Base-by-base conservation (phyloP, 2,113 vertebrate genomes). In the Melierax canorus region DNA sequence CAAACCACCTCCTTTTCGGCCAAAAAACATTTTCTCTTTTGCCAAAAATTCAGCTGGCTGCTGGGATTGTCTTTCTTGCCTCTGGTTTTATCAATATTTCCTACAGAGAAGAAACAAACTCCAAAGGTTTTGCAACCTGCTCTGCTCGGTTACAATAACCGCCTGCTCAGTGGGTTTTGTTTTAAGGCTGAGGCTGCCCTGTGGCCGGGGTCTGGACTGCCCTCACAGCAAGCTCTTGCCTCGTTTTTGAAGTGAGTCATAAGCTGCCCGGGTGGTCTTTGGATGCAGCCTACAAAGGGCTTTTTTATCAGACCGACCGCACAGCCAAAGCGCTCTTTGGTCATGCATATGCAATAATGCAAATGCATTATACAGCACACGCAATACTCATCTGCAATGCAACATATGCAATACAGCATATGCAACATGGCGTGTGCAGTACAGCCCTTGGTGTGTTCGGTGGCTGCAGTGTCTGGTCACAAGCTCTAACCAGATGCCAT, bases 291-390 rank as follows among this genome's bases (percentile, higher is more conserved):
- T 45, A 10, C 84, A 46, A 51, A 82, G 46, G 56, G 53, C 18
- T 92, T 60, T 43, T 82, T 34, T 5, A 10, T n/a, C 74, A 48
- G 68, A 27, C 36, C 1, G 3, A 30, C 32, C 69, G 32, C 69
- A 16, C 6, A 26, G 45, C 12, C 3, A 0, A 48, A 41, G 12
- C 3, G 24, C 7, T 53, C 39, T 18, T n/a, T 17, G 34, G 12
- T 6, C 0, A 0, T 39, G 24, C 36, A 5, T 1, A 3, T 7
- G 72, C 29, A 60, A 2, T 1, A 10, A 3, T 4, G 36, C 22
- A 34, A 9, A 12, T 1, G 32, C 2, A 3, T 14, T 9, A 8
- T 2, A 21, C 26, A 11, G 10, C 53, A 1, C 0, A 9, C 4
- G 64, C 43, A 6, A 6, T 7, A 36, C 60, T 45, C 45, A 9